phyloP scores from a whole-genome alignment of 2,113 vertebrate species.

The Nothoprocta perdicaria region DNA sequence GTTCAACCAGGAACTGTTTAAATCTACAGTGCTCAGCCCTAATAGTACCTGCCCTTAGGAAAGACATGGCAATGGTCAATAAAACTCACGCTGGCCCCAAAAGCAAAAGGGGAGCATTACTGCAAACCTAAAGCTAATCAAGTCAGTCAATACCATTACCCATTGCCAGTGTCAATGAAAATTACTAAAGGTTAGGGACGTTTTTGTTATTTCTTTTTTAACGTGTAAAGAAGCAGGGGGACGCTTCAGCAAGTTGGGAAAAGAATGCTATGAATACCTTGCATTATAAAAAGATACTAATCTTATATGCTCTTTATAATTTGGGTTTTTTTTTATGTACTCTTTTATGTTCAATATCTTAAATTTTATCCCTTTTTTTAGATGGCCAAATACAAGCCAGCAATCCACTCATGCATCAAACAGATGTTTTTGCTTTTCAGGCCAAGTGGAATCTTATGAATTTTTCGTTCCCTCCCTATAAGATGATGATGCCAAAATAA shows the following conservation, averaged over 20 bases:
- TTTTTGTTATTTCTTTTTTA: constrained; percentile 23
- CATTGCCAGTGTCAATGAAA: constrained; percentile 46
- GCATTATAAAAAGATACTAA: constrained; percentile 63
- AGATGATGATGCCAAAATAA: constrained; percentile 68
- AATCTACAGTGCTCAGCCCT: neutral
- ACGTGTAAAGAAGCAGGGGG: constrained; percentile 28
- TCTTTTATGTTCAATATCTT: constrained; percentile 72
- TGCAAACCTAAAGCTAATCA: constrained; percentile 57
- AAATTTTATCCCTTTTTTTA: constrained; percentile 71
- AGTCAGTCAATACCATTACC: constrained; percentile 18
- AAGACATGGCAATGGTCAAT: neutral
- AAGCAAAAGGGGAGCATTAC: constrained; percentile 31
- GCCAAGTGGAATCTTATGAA: constrained; percentile 75
- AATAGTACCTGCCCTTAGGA: neutral
- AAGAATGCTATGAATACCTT: constrained; percentile 61
- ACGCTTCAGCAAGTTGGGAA: constrained; percentile 58
- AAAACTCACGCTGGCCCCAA: neutral
- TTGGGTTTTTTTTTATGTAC: constrained; percentile 67
- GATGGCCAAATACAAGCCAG: constrained; percentile 68
- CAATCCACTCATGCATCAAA: constrained; percentile 70
- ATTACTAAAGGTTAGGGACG: constrained; percentile 19
- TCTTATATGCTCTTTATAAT: constrained; percentile 71
- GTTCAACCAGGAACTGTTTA: neutral
- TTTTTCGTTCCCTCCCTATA: constrained; percentile 68
- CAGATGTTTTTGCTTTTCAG: constrained; percentile 79